These are phyloP conservation scores for Globia sparganii DNA, from an alignment of 2,888 invertebrate species.

Conservation along the genomic window DNA sequence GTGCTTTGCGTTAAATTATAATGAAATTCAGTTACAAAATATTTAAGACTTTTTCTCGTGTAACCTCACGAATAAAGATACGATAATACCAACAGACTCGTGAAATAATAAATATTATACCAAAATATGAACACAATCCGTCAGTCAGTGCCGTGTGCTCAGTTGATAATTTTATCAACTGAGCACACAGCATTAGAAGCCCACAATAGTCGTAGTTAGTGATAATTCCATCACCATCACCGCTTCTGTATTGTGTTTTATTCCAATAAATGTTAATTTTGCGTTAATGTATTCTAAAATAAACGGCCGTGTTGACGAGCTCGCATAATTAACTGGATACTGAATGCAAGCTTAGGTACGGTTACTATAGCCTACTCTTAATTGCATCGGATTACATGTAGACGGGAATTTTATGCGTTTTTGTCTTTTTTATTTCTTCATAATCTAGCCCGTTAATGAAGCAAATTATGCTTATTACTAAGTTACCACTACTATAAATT, in stretches of 20 bases:
- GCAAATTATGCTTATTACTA: conserved; percentile 14
- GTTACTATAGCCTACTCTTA: conserved; percentile 48
- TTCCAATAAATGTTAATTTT: conserved; percentile 77
- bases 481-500: background rate
- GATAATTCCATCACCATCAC: conserved; percentile 61
- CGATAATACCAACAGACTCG: background rate
- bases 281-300: conserved; percentile 78
- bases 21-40: too few species aligned
- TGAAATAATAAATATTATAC: background rate
- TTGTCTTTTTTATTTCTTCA: conserved; percentile 11
- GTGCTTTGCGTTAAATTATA: background rate
- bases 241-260: conserved; percentile 63
- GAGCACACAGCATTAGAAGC: conserved; percentile 56
- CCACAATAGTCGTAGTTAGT: conserved; percentile 66
- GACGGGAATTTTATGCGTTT: conserved; percentile 25
- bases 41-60: too few species aligned
- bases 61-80: too few species aligned
- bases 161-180: too few species aligned
- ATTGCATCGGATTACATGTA: conserved; percentile 58
- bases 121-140: background rate
- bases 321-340: conserved; percentile 72
- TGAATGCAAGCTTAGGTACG: conserved; percentile 54
- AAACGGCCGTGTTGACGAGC: conserved; percentile 73
- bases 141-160: too few species aligned
- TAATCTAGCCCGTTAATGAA: conserved; percentile 8